Base-by-base conservation (phyloP, 2,113 vertebrate species). In the Anhinga anhinga region DNA sequence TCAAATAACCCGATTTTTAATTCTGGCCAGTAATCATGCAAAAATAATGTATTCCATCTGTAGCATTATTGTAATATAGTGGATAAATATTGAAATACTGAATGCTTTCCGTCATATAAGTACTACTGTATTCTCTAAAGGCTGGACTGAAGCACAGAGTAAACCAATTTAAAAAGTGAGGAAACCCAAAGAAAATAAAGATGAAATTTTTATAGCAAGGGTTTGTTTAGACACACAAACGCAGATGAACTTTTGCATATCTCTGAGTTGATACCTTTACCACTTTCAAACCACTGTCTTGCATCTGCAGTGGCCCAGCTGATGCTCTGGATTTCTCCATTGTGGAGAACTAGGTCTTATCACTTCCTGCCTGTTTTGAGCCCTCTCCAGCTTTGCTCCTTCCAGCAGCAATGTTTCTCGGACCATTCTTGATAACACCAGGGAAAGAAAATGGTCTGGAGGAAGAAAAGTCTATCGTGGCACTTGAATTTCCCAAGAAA, bases 401-500 rank as follows among this genome's bases (percentile, higher is more conserved):
- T 94, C 79, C 66, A 94, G 42, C 53, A 77, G 76, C 45, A 71
- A 40, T 69, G 42, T 86, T 96, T 96, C 92, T 96, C 5, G 0
- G 50, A 34, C 65, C 27, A 34, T 86, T 86, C 83, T 79, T 83
- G 91, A 91, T 94, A 96, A 72, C 55, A 77, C 52, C 27, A 93
- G 73, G 66, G 83, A 85, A 81, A 59, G 66, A 52, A 96, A 95
- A 86, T 71, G 40, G 26, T 86, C 90, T 91, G 82, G 61, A 93
- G 36, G 91, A 96, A 94, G 53, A 97, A 89, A 52, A 93, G 61
- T 62, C 92, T 94, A 85, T 94, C 69, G 4, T 36, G 47, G 32
- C 38, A 30, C 78, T 82, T 93, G 74, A 96, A 97, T 97, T 94
- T 92, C 83, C 80, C 88, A 88, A 95, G 93, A 82, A 84, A 90